A percentile compares a stretch with the other conserved stretches of the same genome.
Evolutionary conservation across 2,888 invertebrate species (phyloP).

Genomic region (Malacosoma neustria): DNA sequence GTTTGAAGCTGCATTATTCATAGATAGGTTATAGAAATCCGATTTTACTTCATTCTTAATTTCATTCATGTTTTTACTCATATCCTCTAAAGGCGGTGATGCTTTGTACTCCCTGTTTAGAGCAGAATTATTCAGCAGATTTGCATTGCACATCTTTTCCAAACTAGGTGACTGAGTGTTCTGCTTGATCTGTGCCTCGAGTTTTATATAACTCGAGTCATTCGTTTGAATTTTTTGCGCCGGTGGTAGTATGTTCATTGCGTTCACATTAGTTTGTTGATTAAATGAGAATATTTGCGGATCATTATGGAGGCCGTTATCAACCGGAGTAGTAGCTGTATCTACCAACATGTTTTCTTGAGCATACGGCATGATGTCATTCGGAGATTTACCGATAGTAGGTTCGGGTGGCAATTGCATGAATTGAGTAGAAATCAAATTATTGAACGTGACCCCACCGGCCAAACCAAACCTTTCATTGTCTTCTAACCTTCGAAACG

Average conservation of each 20-base stretch:
- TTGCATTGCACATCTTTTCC: conserved; percentile 60
- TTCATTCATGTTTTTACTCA: conserved; percentile 59
- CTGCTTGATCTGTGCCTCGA: conserved; percentile 62
- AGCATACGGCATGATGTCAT: conserved; percentile 44
- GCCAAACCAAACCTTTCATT: conserved; percentile 55
- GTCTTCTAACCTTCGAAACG: conserved; percentile 56
- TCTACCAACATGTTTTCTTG: conserved; percentile 45
- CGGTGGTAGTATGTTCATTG: conserved; percentile 50
- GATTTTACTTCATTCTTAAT: conserved; percentile 67
- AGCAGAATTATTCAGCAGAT: conserved; percentile 40
- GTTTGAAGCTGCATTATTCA: conserved; percentile 38
- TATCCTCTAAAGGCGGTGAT: conserved; percentile 60
- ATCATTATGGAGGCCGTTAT: conserved; percentile 33
- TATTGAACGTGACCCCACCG: conserved; percentile 60
- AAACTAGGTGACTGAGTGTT: conserved; percentile 63
- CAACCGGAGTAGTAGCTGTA: conserved; percentile 45
- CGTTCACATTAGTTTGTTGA: conserved; percentile 52
- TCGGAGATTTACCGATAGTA: conserved; percentile 48
- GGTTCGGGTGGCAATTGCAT: conserved; percentile 62
- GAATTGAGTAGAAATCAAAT: conserved; percentile 60
- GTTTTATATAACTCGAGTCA: conserved; percentile 64
- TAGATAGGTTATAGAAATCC: conserved; percentile 49
- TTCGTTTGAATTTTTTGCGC: conserved; percentile 51
- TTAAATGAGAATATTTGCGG: conserved; percentile 58
- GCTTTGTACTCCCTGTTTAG: conserved; percentile 59